These are phyloP conservation scores for Linnaemya vulpina DNA, from an alignment of 2,888 invertebrate species.

Conservation along the genomic window DNA sequence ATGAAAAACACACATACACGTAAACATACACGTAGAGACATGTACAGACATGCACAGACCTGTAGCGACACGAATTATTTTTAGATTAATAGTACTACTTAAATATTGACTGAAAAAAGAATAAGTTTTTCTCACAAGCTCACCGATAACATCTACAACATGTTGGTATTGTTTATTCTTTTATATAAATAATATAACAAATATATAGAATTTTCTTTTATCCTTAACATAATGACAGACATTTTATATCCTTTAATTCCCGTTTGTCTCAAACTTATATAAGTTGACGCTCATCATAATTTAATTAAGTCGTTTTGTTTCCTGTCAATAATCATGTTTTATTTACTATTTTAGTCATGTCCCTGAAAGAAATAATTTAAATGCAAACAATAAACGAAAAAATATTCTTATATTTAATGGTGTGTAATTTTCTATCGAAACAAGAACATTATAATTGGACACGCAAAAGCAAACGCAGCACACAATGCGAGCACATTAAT, in stretches of 20 bases:
- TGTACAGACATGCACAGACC: too few species aligned
- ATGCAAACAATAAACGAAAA: constrained; percentile 10
- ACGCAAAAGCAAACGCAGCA: neutral
- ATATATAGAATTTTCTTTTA: neutral
- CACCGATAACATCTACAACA: too few species aligned
- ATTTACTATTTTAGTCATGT: constrained; percentile 11
- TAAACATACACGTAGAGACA: too few species aligned
- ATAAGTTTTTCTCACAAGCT: too few species aligned
- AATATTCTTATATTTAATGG: neutral
- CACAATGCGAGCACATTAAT: neutral
- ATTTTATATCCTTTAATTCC: neutral
- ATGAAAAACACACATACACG: neutral
- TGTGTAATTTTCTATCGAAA: neutral
- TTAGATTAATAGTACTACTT: neutral
- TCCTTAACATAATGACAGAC: neutral
- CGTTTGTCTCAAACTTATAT: neutral
- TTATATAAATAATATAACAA: neutral
- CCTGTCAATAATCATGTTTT: neutral
- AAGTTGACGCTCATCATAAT: neutral
- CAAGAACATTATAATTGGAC: neutral
- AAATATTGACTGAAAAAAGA: too few species aligned
- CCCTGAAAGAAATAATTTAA: neutral
- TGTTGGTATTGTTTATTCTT: neutral
- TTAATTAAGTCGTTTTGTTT: neutral
- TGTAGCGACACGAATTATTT: neutral